Conservation (phyloP, 2,797 vertebrate species). For the Trichosurus vulpecula region DNA sequence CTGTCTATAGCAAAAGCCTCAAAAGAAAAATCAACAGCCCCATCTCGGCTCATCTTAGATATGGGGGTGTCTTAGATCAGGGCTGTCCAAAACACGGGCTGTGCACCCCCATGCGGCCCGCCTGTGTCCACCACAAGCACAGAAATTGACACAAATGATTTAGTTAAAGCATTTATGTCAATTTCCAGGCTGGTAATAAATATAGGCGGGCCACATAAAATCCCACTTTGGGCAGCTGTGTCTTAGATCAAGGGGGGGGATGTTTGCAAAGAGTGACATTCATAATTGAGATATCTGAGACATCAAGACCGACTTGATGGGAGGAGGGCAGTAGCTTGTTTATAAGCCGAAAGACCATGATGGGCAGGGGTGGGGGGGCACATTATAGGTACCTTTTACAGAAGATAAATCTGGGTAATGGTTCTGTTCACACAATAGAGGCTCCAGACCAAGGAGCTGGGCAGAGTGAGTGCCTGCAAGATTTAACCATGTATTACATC, state of each 20-base stretch:
- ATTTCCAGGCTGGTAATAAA: too few relatives aligned
- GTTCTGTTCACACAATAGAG: too few relatives aligned
- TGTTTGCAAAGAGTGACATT: background rate
- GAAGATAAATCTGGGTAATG: background rate
- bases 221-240: too few relatives aligned
- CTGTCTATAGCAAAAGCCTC: background rate
- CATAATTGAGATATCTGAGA: background rate
- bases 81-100: too few relatives aligned
- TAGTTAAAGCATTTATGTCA: too few relatives aligned
- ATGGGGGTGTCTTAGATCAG: too few relatives aligned
- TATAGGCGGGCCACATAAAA: too few relatives aligned
- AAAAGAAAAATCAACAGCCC: background rate
- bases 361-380: background rate
- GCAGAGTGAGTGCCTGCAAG: background rate
- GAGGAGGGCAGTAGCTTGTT: background rate
- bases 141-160: too few relatives aligned
- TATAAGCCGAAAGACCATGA: background rate
- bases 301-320: background rate
- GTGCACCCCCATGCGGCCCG: too few relatives aligned
- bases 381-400: background rate
- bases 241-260: background rate
- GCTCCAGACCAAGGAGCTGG: too few relatives aligned
- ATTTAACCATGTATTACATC: background rate
- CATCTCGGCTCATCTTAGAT: background rate
- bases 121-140: too few relatives aligned